Percentiles rank a stretch among this genome's conserved stretches.
Evolutionary conservation across 2,113 vertebrate species (phyloP).

Genomic region (Lepus americanus): DNA sequence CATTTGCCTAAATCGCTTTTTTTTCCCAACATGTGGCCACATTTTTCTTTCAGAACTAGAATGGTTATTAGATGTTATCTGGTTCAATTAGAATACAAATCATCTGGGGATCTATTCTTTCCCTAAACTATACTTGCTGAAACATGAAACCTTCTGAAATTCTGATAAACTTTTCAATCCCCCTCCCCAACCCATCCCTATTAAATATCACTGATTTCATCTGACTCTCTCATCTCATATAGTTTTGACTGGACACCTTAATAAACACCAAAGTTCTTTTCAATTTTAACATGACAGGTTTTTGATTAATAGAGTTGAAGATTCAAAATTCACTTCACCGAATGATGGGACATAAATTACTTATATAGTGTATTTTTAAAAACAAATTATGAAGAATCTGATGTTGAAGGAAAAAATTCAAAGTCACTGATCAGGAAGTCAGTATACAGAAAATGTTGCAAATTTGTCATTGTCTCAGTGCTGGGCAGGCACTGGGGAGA

Average conservation of each 20-base stretch:
- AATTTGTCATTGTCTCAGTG: slow-evolving; percentile 57
- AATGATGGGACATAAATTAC: slow-evolving; percentile 67
- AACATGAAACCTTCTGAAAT: not conserved
- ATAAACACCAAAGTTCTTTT: slow-evolving; percentile 72
- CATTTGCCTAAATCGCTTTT: slow-evolving; percentile 51
- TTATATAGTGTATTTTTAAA: slow-evolving; percentile 63
- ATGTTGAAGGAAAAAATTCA: slow-evolving; percentile 61
- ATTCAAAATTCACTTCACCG: slow-evolving; percentile 67
- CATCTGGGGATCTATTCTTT: not conserved
- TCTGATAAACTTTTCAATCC: not conserved
- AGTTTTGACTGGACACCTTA: slow-evolving; percentile 64
- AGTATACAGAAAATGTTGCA: slow-evolving; percentile 45
- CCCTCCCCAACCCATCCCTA: not conserved
- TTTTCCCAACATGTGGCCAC: not conserved
- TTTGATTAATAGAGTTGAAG: slow-evolving; percentile 68
- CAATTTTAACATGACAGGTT: slow-evolving; percentile 59
- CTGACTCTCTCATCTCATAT: not conserved
- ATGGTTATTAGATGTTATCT: slow-evolving; percentile 68
- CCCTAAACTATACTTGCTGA: slow-evolving; percentile 26
- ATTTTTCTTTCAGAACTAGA: slow-evolving; percentile 33
- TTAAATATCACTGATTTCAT: slow-evolving; percentile 44
- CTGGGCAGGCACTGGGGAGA: slow-evolving; percentile 41
- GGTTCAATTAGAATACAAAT: slow-evolving; percentile 60
- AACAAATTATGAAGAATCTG: slow-evolving; percentile 63
- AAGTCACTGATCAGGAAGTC: slow-evolving; percentile 62